A percentile compares a stretch with the other conserved stretches of the same genome.
phyloP scores from a whole-genome alignment of 53 echinoderm and acorn worm species.

The Hippasteria phrygiana region DNA sequence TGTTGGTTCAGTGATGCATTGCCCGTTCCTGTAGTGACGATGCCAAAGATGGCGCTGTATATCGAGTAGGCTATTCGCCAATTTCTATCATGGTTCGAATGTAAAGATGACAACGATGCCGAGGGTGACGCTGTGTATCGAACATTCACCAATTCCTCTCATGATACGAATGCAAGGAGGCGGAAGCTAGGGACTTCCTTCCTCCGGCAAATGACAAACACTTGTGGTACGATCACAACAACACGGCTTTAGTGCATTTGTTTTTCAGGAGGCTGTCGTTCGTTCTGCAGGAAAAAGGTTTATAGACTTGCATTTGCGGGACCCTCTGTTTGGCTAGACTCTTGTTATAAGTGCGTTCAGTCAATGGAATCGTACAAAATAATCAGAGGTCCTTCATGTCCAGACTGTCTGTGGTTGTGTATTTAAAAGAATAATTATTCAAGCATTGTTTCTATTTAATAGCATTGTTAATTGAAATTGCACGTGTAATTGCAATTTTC shows the following conservation, averaged over 20 bases:
- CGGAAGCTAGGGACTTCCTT: neutral
- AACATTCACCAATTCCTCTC: no score
- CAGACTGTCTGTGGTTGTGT: neutral
- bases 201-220: neutral
- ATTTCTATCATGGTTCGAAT: no score
- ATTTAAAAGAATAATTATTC: neutral
- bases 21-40: neutral
- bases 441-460: neutral
- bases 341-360: neutral
- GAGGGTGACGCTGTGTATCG: no score
- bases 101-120: no score
- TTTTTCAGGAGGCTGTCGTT: neutral
- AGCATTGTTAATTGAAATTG: neutral
- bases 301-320: neutral
- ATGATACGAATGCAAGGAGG: no score
- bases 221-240: neutral
- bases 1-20: neutral
- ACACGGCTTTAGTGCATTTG: neutral
- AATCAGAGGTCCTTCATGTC: neutral
- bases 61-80: neutral
- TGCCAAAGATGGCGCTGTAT: neutral
- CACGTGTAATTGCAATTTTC: neutral
- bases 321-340: neutral
- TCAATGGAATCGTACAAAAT: neutral
- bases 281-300: neutral